Evolutionary conservation across 2,797 vertebrate species (phyloP).

Genomic region (Cossypha caffra): DNA sequence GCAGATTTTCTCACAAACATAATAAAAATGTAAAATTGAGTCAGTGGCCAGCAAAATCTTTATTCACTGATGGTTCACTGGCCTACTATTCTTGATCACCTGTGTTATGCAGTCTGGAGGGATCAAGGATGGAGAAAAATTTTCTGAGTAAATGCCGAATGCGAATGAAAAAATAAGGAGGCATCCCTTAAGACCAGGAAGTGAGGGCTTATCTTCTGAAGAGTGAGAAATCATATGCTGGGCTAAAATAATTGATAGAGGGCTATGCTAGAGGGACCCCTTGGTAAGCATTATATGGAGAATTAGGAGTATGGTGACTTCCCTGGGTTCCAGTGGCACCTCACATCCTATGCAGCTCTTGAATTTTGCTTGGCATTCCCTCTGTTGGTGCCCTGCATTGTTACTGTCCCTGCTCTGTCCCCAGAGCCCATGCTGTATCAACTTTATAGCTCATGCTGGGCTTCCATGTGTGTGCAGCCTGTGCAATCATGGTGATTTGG

Average conservation of each 20-base stretch:
- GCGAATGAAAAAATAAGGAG: neutral
- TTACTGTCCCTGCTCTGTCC: neutral
- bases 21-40: neutral
- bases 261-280: neutral
- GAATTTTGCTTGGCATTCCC: neutral
- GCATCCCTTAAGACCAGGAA: neutral
- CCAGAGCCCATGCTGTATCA: rapidly evolving
- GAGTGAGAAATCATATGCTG: neutral
- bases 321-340: neutral
- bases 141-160: neutral
- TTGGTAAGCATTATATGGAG: neutral
- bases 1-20: neutral
- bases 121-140: neutral
- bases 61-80: neutral
- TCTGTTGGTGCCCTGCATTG: rapidly evolving
- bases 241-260: neutral
- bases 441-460: neutral
- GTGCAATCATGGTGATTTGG: rapidly evolving
- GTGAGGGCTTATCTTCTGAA: neutral
- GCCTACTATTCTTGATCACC: neutral
- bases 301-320: neutral
- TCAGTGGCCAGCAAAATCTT: neutral
- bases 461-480: neutral
- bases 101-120: neutral
- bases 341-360: neutral